Conservation (phyloP, 2,888 invertebrate genomes). For the Cerastoderma edule region DNA sequence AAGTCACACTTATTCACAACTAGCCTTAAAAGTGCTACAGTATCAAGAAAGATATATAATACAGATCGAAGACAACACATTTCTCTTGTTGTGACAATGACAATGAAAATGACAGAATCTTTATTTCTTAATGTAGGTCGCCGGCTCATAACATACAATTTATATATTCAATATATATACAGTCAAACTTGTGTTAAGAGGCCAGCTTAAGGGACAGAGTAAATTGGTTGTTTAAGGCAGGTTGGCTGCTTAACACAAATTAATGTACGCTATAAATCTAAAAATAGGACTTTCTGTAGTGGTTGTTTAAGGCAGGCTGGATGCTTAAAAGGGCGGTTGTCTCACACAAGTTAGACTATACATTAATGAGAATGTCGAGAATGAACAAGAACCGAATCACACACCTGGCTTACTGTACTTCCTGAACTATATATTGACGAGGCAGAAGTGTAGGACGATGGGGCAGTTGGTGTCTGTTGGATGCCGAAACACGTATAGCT, state of each 20-base stretch:
- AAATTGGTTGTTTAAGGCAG: neutral
- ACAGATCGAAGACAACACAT: too few relatives aligned
- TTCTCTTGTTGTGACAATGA: too few relatives aligned
- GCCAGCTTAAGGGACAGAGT: neutral
- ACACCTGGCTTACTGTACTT: conserved; percentile 83
- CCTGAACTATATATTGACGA: conserved; percentile 83
- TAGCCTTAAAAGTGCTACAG: too few relatives aligned
- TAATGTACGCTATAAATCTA: neutral
- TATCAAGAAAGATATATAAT: too few relatives aligned
- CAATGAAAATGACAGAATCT: too few relatives aligned
- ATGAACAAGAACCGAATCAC: conserved; percentile 11
- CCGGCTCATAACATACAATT: too few relatives aligned
- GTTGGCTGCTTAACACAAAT: neutral
- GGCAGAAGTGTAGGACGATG: conserved; percentile 84
- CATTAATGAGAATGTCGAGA: conserved; percentile 75
- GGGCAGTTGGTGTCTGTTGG: conserved; percentile 83
- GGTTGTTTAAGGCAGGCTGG: neutral
- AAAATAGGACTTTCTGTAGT: neutral
- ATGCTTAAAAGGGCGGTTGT: neutral
- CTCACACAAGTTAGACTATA: neutral
- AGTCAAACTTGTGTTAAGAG: too few relatives aligned
- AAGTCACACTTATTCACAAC: too few relatives aligned
- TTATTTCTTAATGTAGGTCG: too few relatives aligned
- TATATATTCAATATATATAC: too few relatives aligned
- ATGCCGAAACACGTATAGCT: conserved; percentile 84